phyloP scores from a whole-genome alignment of 2,888 invertebrate genomes.

The Adela reaumurella region DNA sequence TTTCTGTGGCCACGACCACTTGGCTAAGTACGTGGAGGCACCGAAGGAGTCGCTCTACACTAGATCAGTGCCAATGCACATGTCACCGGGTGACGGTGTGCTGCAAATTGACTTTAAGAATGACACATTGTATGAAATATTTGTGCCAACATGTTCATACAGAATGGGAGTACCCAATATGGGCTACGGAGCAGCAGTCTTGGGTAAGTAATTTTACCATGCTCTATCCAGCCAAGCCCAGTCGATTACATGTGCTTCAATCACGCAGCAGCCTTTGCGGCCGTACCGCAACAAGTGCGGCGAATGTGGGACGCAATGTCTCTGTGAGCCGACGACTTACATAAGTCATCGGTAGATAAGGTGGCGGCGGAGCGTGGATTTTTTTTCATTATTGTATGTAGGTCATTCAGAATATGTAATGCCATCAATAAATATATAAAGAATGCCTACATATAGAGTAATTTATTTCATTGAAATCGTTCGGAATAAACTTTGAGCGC shows the following conservation, averaged over 20 bases:
- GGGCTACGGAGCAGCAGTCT: conserved; percentile 80
- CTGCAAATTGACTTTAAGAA: conserved; percentile 21
- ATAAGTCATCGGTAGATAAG: too few species aligned
- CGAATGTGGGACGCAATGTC: too few species aligned
- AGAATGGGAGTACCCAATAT: conserved; percentile 88
- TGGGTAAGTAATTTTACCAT: conserved; percentile 56
- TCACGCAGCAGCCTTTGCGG: too few species aligned
- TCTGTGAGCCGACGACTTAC: too few species aligned
- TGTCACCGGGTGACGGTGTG: conserved; percentile 19
- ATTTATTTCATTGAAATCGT: too few species aligned
- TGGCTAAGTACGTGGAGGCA: conserved; percentile 55
- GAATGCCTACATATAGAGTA: too few species aligned
- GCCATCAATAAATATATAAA: too few species aligned
- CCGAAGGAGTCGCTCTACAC: conserved; percentile 23
- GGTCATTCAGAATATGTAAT: too few species aligned
- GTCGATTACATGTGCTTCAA: too few species aligned
- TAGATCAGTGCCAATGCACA: conserved; percentile 15
- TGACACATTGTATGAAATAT: conserved; percentile 65
- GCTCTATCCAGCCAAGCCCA: too few species aligned
- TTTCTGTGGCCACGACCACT: conserved; percentile 68
- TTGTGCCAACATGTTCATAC: conserved; percentile 93
- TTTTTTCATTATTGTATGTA: background rate
- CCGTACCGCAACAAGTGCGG: too few species aligned
- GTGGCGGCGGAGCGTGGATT: too few species aligned
- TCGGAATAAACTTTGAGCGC: background rate